Evolutionary conservation across 1,140 invertebrate genomes (phyloP), one percentile per base, ranked within the genome.

Genomic region (Drosophila busckii): DNA sequence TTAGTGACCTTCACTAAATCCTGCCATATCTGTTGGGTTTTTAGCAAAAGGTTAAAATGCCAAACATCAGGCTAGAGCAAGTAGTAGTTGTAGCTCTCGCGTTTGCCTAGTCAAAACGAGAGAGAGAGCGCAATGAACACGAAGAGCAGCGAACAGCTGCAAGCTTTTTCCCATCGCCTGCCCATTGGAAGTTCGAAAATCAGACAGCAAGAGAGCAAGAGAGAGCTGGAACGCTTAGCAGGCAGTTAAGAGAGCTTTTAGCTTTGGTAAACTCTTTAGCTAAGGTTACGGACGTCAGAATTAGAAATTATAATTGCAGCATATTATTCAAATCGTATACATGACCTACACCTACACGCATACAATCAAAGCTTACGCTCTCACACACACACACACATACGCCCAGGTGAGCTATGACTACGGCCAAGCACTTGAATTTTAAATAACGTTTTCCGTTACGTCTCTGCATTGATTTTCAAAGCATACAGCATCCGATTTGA

Each of bases 231-330:
- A 28, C n/a, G 7, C 23, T n/a, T n/a, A n/a, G n/a, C 3, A 5
- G 29, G 12, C 23, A 15, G 32, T 31, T 66, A 70, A 78, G 68
- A 73, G 73, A 82, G 64, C 42, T 69, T 63, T 53, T 45, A 16
- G 15, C 2, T 16, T 56, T 59, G 58, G 4, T 46, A 25, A 16
- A 8, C 25, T 40, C 12, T 28, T 32, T 23, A n/a, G 8, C 7
- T 37, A 12, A 23, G 10, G 13, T 61, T 66, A 63, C 68, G 59
- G 63, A 82, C 75, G 75, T 82, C 75, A 82, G 75, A 82, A 82
- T 82, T 83, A 75, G 76, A 82, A 82, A 82, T 82, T 75, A 75
- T 82, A 83, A 82, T 82, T 82, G 73, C 68, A 50, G 75, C 73
- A 69, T 61, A 68, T 80, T 82, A 80, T 80, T 80, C 73, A 68